Percentiles rank a stretch among this genome's conserved stretches.
Conservation (phyloP, 2,113 vertebrate genomes). For the Stegastes partitus region DNA sequence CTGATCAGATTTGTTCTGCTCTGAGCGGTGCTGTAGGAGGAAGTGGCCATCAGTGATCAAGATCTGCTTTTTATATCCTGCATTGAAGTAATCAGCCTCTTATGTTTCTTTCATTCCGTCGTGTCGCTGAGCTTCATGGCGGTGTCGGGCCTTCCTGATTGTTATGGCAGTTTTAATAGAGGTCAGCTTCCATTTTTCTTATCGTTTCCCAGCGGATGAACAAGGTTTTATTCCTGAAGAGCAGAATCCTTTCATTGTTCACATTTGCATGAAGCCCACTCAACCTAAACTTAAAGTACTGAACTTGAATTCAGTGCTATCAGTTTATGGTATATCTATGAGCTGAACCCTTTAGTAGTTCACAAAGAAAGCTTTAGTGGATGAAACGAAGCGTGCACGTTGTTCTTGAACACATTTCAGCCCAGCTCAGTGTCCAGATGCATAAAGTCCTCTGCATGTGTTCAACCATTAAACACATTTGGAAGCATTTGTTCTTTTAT, state of each 20-base stretch:
- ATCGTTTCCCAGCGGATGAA: constrained; percentile 37
- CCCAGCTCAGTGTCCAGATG: no score
- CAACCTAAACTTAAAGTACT: neutral
- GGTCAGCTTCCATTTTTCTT: constrained; percentile 42
- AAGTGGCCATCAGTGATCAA: constrained; percentile 44
- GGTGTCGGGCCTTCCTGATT: constrained; percentile 6
- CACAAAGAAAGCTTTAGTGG: no score
- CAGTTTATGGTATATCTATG: no score
- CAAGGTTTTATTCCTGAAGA: neutral
- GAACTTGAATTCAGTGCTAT: no score
- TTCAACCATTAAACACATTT: no score
- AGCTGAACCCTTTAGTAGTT: no score
- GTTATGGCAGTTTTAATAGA: constrained; percentile 36
- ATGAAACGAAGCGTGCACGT: no score
- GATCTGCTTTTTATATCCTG: constrained; percentile 19
- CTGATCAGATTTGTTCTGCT: constrained; percentile 54
- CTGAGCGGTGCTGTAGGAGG: constrained; percentile 20
- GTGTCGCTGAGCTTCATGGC: neutral
- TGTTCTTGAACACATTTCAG: no score
- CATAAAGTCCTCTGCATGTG: no score
- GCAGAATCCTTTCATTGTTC: neutral
- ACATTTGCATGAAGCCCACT: neutral
- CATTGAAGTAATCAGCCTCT: constrained; percentile 44
- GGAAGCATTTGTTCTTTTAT: no score
- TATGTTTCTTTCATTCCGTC: constrained; percentile 44